Base-by-base conservation (phyloP, 2,888 invertebrate species). In the Pterostichus niger region DNA sequence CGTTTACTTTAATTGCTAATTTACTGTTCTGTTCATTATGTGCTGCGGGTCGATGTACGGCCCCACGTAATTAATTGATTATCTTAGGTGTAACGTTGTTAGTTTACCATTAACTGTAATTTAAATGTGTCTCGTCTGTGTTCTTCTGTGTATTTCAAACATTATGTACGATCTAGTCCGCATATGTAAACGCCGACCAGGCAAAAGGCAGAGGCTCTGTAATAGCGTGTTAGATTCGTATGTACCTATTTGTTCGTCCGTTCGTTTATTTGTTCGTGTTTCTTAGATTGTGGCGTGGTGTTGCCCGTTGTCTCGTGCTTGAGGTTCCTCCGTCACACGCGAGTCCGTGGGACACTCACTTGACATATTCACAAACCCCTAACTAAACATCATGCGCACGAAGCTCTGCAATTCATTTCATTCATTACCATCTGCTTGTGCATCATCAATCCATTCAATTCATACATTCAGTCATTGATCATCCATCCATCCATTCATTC, bases 111-210 rank as follows among this genome's bases (percentile, higher is more conserved):
- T 83, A 68, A 83, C 77, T 77, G 76, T 83, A 83, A 77, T 83
- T 83, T 83, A 76, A 73, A 81, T 83, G 77, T 83, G 77, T 77
- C 82, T 82, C 83, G 83, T 83, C 76, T 83, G 83, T 83, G 83
- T 83, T 83, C 64, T 82, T 76, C 76, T 73, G 44, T 83, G 83
- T 83, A 77, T 83, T 83, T 82, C 75, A 75, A 68, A 79, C 52
- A 77, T 68, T 79, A 83, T 83, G 77, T 83, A 83, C 83, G 83
- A 83, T 83, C 83, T 83, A 83, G 83, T 83, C 83, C 77, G 77
- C 83, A 77, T 83, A 64, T 76, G 59, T 75, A 80, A 59, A 82
- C 82, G 82, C 82, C 82, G 82, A 82, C 82, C 83, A 83, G 83
- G 77, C 83, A 83, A 83, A 64, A 83, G 49, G 75, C 82, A 82